Base-by-base conservation (phyloP, 2,113 vertebrate species). In the Channa maculata region DNA sequence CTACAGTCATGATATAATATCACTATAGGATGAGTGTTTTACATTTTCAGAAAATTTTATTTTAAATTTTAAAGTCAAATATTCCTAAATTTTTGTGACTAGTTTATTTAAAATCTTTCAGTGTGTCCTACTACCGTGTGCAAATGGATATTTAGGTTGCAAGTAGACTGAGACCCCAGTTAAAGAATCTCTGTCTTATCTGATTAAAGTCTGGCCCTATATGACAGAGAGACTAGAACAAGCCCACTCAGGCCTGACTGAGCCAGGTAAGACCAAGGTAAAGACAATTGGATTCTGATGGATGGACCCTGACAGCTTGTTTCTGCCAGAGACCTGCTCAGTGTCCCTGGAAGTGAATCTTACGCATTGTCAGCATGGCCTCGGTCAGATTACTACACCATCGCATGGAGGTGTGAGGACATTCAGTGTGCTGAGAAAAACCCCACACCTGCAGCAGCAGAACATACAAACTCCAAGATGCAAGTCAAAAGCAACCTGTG, bases 251-350 rank as follows among this genome's bases (percentile, higher is more conserved):
- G 64, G 64, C 78, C 75, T 62, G 72, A 66, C 74, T 38, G 65
- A 75, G 65, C 54, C n/a, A 34, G 63, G 71, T 36, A 3, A 24
- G 58, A 66, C 63, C 50, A 59, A 63, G 57, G 75, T 10, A 39
- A 43, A 70, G 65, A 62, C 75, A 83, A 64, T 39, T 52, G 71
- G 60, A 51, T 37, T 55, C 54, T 84, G 90, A 89, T 68, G 64
- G 81, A 89, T 83, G 69, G 65, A 81, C 36, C 51, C 71, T 76
- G 86, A 88, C 85, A 87, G 85, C 58, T 68, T 65, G 71, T 77
- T 70, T 83, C 82, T 84, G 88, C 71, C 78, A 78, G 72, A 82
- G 77, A 77, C 57, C 77, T 57, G 64, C 62, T 73, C 50, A 38
- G 59, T 48, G 65, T 71, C 75, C 61, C 66, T 41, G 44, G 65